Conservation (phyloP, 2,113 vertebrate species). For the Tragelaphus strepsiceros region DNA sequence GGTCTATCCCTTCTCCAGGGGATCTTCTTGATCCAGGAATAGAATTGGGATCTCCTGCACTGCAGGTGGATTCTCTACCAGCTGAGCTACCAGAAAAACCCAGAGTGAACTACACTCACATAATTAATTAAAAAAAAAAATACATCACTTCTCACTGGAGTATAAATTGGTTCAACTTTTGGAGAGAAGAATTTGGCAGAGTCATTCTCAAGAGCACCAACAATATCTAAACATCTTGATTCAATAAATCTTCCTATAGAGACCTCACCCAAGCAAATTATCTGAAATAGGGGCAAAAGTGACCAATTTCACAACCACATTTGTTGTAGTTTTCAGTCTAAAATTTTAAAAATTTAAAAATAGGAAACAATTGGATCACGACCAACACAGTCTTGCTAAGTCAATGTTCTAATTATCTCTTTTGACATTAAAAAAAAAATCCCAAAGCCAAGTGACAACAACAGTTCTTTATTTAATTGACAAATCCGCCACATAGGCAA, state of each 20-base stretch:
- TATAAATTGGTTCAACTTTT: not conserved
- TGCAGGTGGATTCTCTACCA: not conserved
- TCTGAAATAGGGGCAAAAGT: not conserved
- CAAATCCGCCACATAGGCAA: fast-evolving
- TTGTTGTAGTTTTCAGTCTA: not conserved
- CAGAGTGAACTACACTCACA: not conserved
- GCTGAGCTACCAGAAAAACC: not conserved
- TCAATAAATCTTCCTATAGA: not conserved
- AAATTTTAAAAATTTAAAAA: not conserved
- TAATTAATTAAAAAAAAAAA: not conserved
- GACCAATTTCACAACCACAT: not conserved
- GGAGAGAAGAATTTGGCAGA: not conserved
- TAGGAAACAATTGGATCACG: not conserved
- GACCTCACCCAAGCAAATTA: not conserved
- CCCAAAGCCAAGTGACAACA: not conserved
- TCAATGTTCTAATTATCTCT: not conserved
- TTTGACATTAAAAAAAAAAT: too few relatives aligned
- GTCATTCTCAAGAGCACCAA: not conserved
- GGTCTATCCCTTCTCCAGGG: not conserved
- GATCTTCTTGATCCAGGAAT: not conserved
- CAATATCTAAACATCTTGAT: not conserved
- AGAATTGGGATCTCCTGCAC: not conserved
- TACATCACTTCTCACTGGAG: not conserved
- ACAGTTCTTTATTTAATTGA: not conserved
- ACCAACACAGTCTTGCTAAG: not conserved